Evolutionary conservation across 2,797 vertebrate genomes (phyloP), one percentile per base, ranked within the genome.

Genomic region (Falco naumanni): DNA sequence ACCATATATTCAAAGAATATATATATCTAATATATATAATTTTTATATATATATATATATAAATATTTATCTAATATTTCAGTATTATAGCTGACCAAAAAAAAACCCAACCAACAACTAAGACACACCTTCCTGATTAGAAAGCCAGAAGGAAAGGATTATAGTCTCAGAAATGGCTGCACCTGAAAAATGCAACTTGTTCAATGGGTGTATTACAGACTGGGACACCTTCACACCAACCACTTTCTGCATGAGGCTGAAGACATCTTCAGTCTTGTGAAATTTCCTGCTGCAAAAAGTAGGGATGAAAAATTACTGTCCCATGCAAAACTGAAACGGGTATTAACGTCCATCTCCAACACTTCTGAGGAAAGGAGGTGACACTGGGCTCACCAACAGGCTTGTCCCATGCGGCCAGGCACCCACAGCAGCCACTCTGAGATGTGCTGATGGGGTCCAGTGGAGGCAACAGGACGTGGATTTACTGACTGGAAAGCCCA

Each of bases 391-490:
- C 63, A 17, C 21, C 1, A 0, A 10, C 0, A 7, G 47, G 31
- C 19, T 57, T 3, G 1, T 28, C 12, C 22, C 60, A 8, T 0
- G 1, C 31, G 20, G 28, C 78, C 34, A 11, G n/a, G 41, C 22
- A 34, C 28, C 15, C 11, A 3, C 75, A 6, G 14, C 14, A 22
- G 54, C 54, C 54, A 33, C 54, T 33, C 31, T 10, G 39, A 45
- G 37, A n/a, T 4, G 19, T 4, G 47, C n/a, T 13, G 16, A 10
- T 1, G 1, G 13, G 51, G 5, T 28, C 16, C 9, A 3, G 51
- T 1, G 1, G 6, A n/a, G 51, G 50, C n/a, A 10, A 5, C 0
- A 7, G 16, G 17, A 45, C 4, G 5, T 4, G 41, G 48, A 9
- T 54, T 47, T 29, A 19, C 47, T 5, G 3, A 16, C 10, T 22